Evolutionary conservation across 2,888 invertebrate genomes (phyloP), one percentile per base, ranked within the genome.

Genomic region (Pyrgus malvae): DNA sequence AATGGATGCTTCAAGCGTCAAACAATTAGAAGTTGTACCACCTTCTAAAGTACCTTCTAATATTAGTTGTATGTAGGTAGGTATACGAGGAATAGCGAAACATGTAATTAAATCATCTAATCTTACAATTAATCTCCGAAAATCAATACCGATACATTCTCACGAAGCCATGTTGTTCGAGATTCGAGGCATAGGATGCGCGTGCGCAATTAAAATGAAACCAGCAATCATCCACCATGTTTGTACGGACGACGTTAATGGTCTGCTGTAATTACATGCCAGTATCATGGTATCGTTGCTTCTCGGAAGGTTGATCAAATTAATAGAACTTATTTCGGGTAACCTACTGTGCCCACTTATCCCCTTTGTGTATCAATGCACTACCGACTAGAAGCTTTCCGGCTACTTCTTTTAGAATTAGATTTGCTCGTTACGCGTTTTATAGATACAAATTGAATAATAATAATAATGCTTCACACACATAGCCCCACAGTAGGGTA

Each of bases 231-330:
- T 79, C 85, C 81, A 86, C 89, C 89, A 90, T 90, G 90, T 90
- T 90, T 89, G 89, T 89, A 89, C 87, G 87, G 88, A 67, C 83
- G 85, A 87, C 87, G 89, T 88, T 89, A 90, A 89, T 89, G 87
- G 87, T 87, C 74, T 76, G 74, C 78, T 79, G 88, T 90, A 89
- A 90, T 90, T 90, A 89, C 88, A 88, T 81, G 85, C 78, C 81
- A 81, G 81, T 76, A 82, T 82, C 86, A 85, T 86, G 82, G 76
- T 77, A 84, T 81, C 80, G 81, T 74, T 78, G 75, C 77, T 89
- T 89, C 89, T 89, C 80, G 83, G 89, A 89, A 89, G 87, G 86
- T 76, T 84, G 85, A 80, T 83, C 84, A 78, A 86, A 88, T 88
- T 88, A 87, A 86, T 86, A 86, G 79, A 83, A 83, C 80, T 76